Evolutionary conservation across 2,113 vertebrate species (phyloP).

Genomic region (Indri indri): DNA sequence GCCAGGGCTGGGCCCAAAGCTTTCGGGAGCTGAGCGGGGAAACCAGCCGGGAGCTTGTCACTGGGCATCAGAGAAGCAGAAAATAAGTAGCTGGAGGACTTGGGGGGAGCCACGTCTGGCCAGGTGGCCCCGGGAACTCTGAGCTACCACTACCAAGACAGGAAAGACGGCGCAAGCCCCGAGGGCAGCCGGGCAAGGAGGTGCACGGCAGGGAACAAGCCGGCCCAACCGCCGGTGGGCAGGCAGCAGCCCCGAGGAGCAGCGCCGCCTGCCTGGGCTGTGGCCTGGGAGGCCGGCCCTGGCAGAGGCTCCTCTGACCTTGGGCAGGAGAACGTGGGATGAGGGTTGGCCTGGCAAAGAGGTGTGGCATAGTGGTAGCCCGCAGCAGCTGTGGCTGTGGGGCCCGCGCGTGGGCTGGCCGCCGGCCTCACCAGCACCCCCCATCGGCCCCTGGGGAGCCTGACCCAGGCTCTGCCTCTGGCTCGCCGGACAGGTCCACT

Average conservation of each 20-base stretch:
- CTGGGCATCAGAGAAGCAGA: neutral
- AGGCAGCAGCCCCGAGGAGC: neutral
- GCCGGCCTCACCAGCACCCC: neutral
- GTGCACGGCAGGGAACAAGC: conserved; percentile 36
- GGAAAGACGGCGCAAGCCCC: neutral
- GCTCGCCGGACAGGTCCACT: neutral
- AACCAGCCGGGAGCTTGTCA: neutral
- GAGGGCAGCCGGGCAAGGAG: conserved; percentile 73
- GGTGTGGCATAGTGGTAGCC: no score
- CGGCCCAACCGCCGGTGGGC: rapidly evolving
- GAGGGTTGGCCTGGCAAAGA: no score
- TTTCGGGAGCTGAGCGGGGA: neutral
- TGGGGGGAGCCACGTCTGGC: conserved; percentile 4
- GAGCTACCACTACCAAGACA: rapidly evolving
- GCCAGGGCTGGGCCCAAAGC: neutral
- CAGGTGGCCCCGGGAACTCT: neutral
- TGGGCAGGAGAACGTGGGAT: neutral
- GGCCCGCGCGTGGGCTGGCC: neutral
- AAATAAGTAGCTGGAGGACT: rapidly evolving
- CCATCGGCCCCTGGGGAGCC: neutral
- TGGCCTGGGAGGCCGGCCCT: neutral
- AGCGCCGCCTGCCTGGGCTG: neutral
- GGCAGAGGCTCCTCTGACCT: neutral
- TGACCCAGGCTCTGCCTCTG: neutral
- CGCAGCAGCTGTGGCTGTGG: neutral